Evolutionary conservation across 2,888 invertebrate genomes (phyloP).

Genomic region (Caenorhabditis parvicauda): DNA sequence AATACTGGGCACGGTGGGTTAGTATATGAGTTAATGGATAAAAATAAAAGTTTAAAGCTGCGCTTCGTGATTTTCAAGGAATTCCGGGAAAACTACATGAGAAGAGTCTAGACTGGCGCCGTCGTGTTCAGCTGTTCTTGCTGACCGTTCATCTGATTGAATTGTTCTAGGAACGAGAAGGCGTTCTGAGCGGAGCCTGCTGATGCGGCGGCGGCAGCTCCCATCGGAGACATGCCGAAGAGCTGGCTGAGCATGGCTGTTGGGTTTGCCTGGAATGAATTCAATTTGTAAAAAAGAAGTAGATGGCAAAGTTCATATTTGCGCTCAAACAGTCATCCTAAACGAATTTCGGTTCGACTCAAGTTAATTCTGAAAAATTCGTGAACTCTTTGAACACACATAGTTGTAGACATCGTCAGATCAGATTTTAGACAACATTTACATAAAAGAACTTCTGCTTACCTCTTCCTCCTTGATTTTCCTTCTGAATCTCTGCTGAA

Average conservation of each 20-base stretch:
- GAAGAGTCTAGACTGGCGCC: slow-evolving; percentile 13
- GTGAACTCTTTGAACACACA: background rate
- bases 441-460: background rate
- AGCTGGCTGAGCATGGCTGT: slow-evolving; percentile 29
- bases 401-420: background rate
- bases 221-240: slow-evolving; percentile 18
- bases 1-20: too few relatives aligned
- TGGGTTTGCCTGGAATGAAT: slow-evolving; percentile 20
- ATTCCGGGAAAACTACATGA: too few relatives aligned
- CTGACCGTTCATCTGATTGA: slow-evolving; percentile 31
- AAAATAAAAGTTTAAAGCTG: too few relatives aligned
- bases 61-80: too few relatives aligned
- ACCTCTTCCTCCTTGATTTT: slow-evolving; percentile 46
- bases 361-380: background rate
- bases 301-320: background rate
- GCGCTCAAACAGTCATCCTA: background rate
- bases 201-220: slow-evolving; percentile 2
- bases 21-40: too few relatives aligned
- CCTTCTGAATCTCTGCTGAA: slow-evolving; percentile 60
- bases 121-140: slow-evolving; percentile 33
- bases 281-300: background rate
- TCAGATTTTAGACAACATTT: background rate
- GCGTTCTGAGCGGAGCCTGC: slow-evolving; percentile 5
- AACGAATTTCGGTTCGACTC: background rate
- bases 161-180: slow-evolving; percentile 36